Evolutionary conservation across 23 tunicate species (phyloP).

Genomic region (Ciona savignyi): DNA sequence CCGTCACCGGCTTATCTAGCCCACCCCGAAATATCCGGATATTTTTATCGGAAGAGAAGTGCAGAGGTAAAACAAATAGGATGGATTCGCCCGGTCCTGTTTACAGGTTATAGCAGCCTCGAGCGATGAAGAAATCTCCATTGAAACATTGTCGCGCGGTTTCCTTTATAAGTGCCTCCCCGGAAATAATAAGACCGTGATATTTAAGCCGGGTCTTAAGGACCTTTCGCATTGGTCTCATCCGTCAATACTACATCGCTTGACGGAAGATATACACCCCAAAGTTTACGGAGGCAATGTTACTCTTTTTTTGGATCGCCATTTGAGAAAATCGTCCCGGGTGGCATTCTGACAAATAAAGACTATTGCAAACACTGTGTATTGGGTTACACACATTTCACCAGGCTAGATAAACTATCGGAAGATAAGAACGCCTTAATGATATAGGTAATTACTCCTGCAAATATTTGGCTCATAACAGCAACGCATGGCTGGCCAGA

Average conservation of each 20-base stretch:
- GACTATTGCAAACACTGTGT: not conserved
- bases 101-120: too few relatives aligned
- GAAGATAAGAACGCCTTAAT: not conserved
- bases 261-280: not conserved
- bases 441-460: not conserved
- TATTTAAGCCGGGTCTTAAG: not conserved
- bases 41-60: constrained; percentile 1
- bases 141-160: not conserved
- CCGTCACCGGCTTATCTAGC: constrained; percentile 1
- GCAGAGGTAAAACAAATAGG: constrained; percentile 15
- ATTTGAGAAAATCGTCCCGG: not conserved
- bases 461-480: not conserved
- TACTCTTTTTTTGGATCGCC: not conserved
- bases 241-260: not conserved
- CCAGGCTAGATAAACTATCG: not conserved
- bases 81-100: not conserved
- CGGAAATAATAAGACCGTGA: not conserved
- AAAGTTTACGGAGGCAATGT: not conserved
- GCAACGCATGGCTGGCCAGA: not conserved
- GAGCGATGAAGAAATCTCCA: not conserved
- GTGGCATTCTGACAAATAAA: not conserved
- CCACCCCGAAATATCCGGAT: constrained; percentile 3
- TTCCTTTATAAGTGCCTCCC: not conserved
- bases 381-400: not conserved
- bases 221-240: not conserved